These are phyloP conservation scores for Conomelus anceps DNA, from an alignment of 2,888 invertebrate species.

Conservation along the genomic window DNA sequence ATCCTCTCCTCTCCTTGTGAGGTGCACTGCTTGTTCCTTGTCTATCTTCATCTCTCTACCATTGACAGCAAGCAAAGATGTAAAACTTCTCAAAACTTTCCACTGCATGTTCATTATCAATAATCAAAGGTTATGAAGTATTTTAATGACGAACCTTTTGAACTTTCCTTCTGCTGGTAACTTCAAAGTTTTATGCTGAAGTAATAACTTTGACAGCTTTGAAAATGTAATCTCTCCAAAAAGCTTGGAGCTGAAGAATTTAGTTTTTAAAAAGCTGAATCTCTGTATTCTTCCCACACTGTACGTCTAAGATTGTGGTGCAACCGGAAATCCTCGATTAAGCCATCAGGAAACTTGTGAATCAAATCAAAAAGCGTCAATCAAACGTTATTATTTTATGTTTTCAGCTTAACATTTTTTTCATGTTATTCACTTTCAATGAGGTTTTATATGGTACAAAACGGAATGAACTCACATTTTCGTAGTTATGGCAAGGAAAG, in stretches of 20 bases:
- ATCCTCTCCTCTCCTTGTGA: neutral
- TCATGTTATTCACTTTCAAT: neutral
- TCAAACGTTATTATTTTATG: too few species aligned
- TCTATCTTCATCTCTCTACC: neutral
- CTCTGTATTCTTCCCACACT: too few species aligned
- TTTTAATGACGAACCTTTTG: neutral
- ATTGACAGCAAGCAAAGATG: neutral
- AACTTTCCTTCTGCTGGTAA: neutral
- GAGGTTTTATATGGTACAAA: too few species aligned
- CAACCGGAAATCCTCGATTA: too few species aligned
- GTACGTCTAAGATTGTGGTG: too few species aligned
- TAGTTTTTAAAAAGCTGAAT: too few species aligned
- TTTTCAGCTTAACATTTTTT: neutral
- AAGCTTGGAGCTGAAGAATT: neutral
- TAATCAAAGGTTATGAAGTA: neutral
- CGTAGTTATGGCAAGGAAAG: too few species aligned
- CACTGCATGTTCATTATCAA: neutral
- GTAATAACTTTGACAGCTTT: neutral
- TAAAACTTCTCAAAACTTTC: neutral
- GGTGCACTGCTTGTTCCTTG: neutral
- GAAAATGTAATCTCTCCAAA: neutral
- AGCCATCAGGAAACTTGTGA: too few species aligned
- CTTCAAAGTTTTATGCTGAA: neutral
- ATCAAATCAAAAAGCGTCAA: too few species aligned
- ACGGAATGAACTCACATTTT: too few species aligned